Conservation (phyloP, 2,113 vertebrate species). For the Paradoxurus hermaphroditus region DNA sequence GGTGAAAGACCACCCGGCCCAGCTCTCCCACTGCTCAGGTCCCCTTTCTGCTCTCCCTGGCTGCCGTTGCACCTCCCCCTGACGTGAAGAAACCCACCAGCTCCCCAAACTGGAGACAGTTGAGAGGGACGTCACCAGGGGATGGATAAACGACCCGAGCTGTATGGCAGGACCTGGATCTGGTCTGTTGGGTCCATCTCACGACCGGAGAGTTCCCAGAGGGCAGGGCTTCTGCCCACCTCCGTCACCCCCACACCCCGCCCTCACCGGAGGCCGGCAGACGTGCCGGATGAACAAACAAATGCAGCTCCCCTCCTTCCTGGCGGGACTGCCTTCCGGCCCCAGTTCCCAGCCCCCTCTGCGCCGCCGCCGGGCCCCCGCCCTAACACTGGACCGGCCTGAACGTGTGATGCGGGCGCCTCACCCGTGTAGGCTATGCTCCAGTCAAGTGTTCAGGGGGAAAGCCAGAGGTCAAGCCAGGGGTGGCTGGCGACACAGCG, state of each 20-base stretch:
- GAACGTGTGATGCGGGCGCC: background rate
- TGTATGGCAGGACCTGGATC: background rate
- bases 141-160: background rate
- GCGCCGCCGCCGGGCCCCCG: no score
- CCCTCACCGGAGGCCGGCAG: background rate
- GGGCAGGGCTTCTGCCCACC: background rate
- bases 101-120: background rate
- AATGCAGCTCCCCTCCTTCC: no score
- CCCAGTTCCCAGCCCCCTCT: background rate
- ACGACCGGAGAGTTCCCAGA: background rate
- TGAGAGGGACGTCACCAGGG: no score
- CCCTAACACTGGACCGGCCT: background rate
- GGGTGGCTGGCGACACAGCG: background rate
- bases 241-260: accelerated
- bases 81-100: background rate
- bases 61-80: background rate
- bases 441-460: background rate
- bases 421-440: background rate
- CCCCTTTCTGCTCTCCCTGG: background rate
- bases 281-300: background rate
- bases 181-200: background rate
- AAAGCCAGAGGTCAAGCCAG: background rate
- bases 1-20: background rate
- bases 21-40: background rate
- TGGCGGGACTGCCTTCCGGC: background rate